Conservation (phyloP, 1,140 invertebrate species). For the Drosophila jambulina region DNA sequence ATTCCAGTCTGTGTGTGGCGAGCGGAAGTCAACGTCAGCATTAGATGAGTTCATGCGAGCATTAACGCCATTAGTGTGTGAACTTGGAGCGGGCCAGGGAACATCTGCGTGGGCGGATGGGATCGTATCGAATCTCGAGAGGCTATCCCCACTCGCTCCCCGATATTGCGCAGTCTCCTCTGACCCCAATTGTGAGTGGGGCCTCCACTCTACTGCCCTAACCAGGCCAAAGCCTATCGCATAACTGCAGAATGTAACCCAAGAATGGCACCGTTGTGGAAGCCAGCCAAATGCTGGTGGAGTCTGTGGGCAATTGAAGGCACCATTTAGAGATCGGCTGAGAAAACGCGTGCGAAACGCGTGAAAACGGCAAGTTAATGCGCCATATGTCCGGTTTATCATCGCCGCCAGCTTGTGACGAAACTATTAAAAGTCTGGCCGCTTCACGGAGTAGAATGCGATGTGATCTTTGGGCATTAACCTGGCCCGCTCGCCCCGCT, state of each 20-base stretch:
- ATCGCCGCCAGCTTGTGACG: conserved; percentile 30
- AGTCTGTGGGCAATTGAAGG: conserved; percentile 34
- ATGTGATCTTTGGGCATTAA: conserved; percentile 47
- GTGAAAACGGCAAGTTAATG: conserved; percentile 31
- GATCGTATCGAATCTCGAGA: conserved; percentile 7
- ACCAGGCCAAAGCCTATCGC: conserved; percentile 34
- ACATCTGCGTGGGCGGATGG: conserved; percentile 13
- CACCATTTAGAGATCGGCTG: conserved; percentile 26
- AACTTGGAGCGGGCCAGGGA: conserved; percentile 2
- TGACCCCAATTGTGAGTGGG: conserved; percentile 20
- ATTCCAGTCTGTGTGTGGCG: conserved; percentile 17
- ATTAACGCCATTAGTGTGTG: conserved; percentile 31
- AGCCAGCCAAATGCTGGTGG: conserved; percentile 46
- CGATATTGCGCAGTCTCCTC: conserved; percentile 25
- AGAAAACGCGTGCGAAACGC: conserved; percentile 52
- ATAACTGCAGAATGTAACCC: conserved; percentile 22
- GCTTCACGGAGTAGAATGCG: conserved; percentile 18
- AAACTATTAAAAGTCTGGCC: conserved; percentile 42
- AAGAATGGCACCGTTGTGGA: conserved; percentile 37
- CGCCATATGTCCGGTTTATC: conserved; percentile 50
- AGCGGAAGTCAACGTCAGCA: conserved; percentile 71
- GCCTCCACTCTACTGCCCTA: conserved; percentile 4
- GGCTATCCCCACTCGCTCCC: background rate
- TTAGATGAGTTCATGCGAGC: conserved; percentile 64
- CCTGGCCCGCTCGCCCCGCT: conserved; percentile 7